Evolutionary conservation across 2,888 invertebrate genomes (phyloP), one percentile per base, ranked within the genome.

Genomic region (Rhingia campestris): DNA sequence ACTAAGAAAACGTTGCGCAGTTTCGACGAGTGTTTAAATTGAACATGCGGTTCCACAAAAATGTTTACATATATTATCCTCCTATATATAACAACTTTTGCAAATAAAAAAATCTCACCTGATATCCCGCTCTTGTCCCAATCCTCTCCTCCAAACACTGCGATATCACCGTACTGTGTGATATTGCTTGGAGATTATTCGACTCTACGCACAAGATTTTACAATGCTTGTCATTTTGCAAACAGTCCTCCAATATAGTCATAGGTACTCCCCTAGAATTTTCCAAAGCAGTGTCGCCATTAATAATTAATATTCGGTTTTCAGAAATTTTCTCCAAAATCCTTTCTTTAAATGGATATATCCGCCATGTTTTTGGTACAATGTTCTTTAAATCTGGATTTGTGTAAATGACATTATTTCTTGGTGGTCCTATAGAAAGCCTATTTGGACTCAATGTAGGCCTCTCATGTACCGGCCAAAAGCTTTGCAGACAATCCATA

Each of bases 251-350:
- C 86, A 98, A 91, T 86, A 99, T 94, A 88, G 95, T 96, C 90
- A 98, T 98, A 0, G 98, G 98, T 41, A 98, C 94, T 92, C 97
- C 97, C 0, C 97, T 98, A 0, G 97, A 97, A 93, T 98, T 98
- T 0, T 98, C 97, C 86, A 95, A 96, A 0, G 97, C 97, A 0
- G 97, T 96, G 86, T 97, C 97, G 0, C 96, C 95, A 2, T 98
- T 98, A 32, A 99, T 95, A 30, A 99, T 94, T 4, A 98, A 93
- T 0, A 98, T 96, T 88, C 95, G 94, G 87, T 96, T 94, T 81
- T 94, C 93, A 87, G 93, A 92, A 5, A 98, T 93, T 39, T 95
- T 94, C 14, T 94, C 91, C 3, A 97, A 90, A 80, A 99, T 97
- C 90, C 95, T 94, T 63, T 94, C 91, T 88, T 94, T 94, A 90